Conservation (phyloP, 2,113 vertebrate species). For the Sitta europaea region DNA sequence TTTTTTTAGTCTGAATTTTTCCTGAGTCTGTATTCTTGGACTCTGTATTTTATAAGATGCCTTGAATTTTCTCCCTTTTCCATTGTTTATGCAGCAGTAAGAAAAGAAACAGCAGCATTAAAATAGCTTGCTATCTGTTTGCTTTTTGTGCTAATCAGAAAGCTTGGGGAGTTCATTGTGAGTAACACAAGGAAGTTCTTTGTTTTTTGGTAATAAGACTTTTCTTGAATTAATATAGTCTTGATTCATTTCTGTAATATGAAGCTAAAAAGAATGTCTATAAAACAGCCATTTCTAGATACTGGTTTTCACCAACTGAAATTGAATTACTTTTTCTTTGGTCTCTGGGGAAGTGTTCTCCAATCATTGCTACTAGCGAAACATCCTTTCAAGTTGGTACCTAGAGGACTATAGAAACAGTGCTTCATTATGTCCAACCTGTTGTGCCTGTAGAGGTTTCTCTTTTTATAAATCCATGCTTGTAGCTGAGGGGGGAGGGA, state of each 20-base stretch:
- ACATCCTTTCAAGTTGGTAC: constrained; percentile 39
- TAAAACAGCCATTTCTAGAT: constrained; percentile 44
- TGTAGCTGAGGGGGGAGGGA: neutral
- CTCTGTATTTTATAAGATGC: neutral
- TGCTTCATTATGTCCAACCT: constrained; percentile 56
- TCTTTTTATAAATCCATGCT: constrained; percentile 25
- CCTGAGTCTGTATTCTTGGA: neutral
- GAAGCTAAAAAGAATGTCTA: constrained; percentile 44
- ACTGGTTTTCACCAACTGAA: constrained; percentile 49
- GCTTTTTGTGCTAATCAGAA: neutral
- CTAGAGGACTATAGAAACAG: constrained; percentile 53
- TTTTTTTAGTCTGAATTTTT: neutral
- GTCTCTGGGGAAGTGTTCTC: constrained; percentile 53
- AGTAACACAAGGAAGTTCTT: constrained; percentile 28
- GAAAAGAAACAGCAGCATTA: neutral
- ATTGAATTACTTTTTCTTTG: constrained; percentile 61
- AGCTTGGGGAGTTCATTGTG: constrained; percentile 4
- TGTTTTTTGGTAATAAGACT: constrained; percentile 27
- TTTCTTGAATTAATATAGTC: constrained; percentile 50
- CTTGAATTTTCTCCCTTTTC: neutral
- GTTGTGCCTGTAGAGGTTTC: constrained; percentile 26
- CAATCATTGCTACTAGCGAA: constrained; percentile 14
- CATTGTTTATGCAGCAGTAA: neutral
- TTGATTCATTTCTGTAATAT: constrained; percentile 60
- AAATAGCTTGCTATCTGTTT: neutral